Percentiles rank a stretch among this genome's conserved stretches.
phyloP scores from a whole-genome alignment of 2,888 invertebrate genomes.

The Lutraria lutraria region DNA sequence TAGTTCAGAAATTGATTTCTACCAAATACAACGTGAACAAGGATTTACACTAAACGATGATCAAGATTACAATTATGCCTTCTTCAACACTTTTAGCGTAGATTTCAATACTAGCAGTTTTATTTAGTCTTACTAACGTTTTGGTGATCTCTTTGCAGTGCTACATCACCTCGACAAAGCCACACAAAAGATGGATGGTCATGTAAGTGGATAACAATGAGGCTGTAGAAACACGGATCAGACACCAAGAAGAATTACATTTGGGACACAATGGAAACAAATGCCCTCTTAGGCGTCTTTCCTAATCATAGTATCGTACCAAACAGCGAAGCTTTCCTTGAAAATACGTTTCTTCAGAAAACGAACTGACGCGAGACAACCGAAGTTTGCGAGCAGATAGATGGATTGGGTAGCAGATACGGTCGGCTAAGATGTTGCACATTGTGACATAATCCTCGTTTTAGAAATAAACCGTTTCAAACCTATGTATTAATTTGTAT shows the following conservation, averaged over 20 bases:
- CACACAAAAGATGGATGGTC: conserved; percentile 58
- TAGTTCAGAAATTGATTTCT: too few relatives aligned
- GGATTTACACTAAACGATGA: too few relatives aligned
- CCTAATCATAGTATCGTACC: background rate
- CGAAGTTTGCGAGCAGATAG: background rate
- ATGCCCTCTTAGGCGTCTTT: background rate
- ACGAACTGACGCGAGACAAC: background rate
- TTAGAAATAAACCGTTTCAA: background rate
- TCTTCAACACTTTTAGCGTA: too few relatives aligned
- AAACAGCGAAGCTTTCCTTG: background rate
- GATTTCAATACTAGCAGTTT: too few relatives aligned
- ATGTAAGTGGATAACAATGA: background rate
- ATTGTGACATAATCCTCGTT: background rate
- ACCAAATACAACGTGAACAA: too few relatives aligned
- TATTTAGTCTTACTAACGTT: too few relatives aligned
- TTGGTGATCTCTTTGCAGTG: conserved; percentile 41
- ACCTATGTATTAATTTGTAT: background rate
- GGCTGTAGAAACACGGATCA: background rate
- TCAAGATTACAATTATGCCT: too few relatives aligned
- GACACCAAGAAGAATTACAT: background rate
- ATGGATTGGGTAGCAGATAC: background rate
- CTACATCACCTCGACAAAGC: conserved; percentile 61
- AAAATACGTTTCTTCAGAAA: background rate
- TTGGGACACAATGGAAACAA: background rate
- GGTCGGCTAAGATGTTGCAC: background rate